Percentiles rank a stretch among this genome's conserved stretches.
phyloP scores from a whole-genome alignment of 2,113 vertebrate species.

The Sceloporus tristichus region DNA sequence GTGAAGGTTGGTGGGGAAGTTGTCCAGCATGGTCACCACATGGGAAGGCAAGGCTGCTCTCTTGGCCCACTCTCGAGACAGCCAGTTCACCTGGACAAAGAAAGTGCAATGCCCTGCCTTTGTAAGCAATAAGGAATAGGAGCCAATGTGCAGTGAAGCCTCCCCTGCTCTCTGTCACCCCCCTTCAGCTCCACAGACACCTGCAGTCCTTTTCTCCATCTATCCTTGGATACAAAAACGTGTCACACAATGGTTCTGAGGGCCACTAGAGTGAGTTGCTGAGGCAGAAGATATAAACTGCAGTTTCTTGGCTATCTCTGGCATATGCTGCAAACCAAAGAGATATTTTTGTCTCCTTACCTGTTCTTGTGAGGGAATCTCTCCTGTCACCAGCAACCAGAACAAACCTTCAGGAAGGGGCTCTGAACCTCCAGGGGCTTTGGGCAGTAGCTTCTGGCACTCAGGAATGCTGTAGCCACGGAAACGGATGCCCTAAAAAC shows the following conservation, averaged over 20 bases:
- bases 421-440: slow-evolving; percentile 90
- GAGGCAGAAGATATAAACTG: background rate
- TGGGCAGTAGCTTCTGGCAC: slow-evolving; percentile 93
- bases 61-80: slow-evolving; percentile 96
- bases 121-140: background rate
- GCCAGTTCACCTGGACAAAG: slow-evolving; percentile 85
- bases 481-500: slow-evolving; percentile 93
- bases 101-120: background rate
- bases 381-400: slow-evolving; percentile 95
- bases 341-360: slow-evolving; percentile 69
- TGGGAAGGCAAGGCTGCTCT: slow-evolving; percentile 95
- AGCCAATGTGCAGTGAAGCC: background rate
- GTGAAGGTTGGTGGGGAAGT: slow-evolving; percentile 97
- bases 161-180: background rate
- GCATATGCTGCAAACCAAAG: background rate
- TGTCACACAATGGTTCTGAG: background rate
- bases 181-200: background rate
- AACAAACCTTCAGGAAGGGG: slow-evolving; percentile 95
- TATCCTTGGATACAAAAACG: background rate
- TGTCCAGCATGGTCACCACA: slow-evolving; percentile 98
- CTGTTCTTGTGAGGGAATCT: slow-evolving; percentile 93
- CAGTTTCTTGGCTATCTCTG: background rate
- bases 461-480: slow-evolving; percentile 97
- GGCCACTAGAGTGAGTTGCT: background rate
- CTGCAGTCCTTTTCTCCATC: background rate